A percentile compares a stretch with the other conserved stretches of the same genome.
Conservation (phyloP, 1,140 invertebrate species). For the Drosophila gunungcola region DNA sequence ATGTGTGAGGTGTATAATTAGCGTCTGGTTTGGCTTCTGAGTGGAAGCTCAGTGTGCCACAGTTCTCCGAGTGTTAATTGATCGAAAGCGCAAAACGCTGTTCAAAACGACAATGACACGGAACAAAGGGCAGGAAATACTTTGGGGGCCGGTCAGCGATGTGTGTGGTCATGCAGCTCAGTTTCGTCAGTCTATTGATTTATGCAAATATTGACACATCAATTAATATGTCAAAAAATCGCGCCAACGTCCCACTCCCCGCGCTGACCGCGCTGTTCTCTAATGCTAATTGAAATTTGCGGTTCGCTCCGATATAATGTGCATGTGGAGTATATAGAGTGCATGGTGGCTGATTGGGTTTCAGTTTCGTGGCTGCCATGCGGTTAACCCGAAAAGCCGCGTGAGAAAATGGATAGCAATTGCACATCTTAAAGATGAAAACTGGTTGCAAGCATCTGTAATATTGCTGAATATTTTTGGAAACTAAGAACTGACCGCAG, state of each 20-base stretch:
- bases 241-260: conserved; percentile 13
- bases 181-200: conserved; percentile 51
- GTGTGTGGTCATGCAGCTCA: conserved; percentile 15
- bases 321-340: conserved; percentile 13
- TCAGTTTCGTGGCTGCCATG: conserved; percentile 29
- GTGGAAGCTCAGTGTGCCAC: conserved; percentile 10
- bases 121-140: background rate
- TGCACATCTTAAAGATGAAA: conserved; percentile 19
- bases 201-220: conserved; percentile 65
- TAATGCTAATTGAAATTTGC: conserved; percentile 73
- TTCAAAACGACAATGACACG: conserved; percentile 21
- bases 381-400: conserved; percentile 40
- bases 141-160: background rate
- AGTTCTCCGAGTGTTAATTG: conserved; percentile 60
- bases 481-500: conserved; percentile 1
- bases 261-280: background rate
- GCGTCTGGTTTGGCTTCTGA: conserved; percentile 47
- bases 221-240: conserved; percentile 70
- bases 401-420: conserved; percentile 29
- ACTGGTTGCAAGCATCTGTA: background rate
- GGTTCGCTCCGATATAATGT: conserved; percentile 25
- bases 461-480: background rate
- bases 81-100: conserved; percentile 27
- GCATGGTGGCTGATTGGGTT: conserved; percentile 39
- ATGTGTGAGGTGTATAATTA: conserved; percentile 58